Evolutionary conservation across 2,888 invertebrate species (phyloP), one percentile per base, ranked within the genome.

Genomic region (Parnassius smintheus): DNA sequence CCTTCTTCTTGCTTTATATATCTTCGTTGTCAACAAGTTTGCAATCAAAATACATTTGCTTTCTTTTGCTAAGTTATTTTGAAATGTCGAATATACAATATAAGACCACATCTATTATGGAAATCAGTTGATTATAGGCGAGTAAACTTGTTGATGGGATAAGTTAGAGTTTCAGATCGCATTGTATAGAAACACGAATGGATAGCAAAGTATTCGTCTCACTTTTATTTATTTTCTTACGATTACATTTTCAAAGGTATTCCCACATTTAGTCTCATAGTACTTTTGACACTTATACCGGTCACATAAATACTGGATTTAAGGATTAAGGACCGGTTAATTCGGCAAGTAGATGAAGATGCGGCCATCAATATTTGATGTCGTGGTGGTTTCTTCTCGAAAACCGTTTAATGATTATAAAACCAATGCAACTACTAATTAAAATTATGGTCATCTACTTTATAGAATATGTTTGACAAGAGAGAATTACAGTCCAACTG

Each of bases 91-190:
- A 62, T 56, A 62, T 18, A 42, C 22, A 62, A 62, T 44, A 35
- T 25, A 48, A 48, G 22, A 12, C 46, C 49, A 25, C 13, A 50
- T 50, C 49, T 50, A 59, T 62, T 59, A 59, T 59, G 59, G 45
- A 59, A 62, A 58, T 58, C 54, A 62, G 62, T 48, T 62, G 57
- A 49, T 58, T 65, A 66, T 68, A 67, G 68, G 58, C 56, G 55
- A 52, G 65, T 35, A 53, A 68, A 70, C 69, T 71, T 72, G 66
- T 78, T 25, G 81, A 82, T 78, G 69, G 78, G 74, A 79, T 76
- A 80, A 84, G 75, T 82, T 83, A 72, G 56, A 54, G 68, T 71
- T 65, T 69, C 70, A 69, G 66, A 70, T 70, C 70, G 77, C 75
- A 70, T 70, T 69, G 77, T 75, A 78, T 78, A 78, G 75, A 75